phyloP scores from a whole-genome alignment of 2,113 vertebrate genomes.

The Glaucidium brasilianum region DNA sequence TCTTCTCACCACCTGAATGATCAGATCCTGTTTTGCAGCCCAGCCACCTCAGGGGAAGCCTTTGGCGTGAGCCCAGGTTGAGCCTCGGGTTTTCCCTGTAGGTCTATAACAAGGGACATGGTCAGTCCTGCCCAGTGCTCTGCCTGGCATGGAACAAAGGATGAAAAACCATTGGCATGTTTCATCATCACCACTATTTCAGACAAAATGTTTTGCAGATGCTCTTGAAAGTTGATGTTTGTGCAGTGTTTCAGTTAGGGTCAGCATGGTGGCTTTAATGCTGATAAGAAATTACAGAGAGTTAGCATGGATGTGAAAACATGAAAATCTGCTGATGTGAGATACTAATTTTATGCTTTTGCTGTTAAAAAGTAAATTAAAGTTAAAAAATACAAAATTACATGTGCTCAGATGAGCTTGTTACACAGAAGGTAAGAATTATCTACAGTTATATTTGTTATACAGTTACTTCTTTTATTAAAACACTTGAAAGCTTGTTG shows the following conservation, averaged over 20 bases:
- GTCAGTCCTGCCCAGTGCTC: neutral
- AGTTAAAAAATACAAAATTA: neutral
- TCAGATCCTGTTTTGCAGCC: neutral
- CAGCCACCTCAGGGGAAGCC: neutral
- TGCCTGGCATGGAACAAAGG: neutral
- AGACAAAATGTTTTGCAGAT: neutral
- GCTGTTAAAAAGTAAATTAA: neutral
- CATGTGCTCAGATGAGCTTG: neutral
- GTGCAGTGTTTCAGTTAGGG: neutral
- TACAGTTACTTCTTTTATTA: neutral
- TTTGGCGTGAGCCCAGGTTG: neutral
- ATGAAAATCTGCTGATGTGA: neutral
- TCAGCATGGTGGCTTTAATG: rapidly evolving
- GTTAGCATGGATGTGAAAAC: neutral
- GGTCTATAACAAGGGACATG: neutral
- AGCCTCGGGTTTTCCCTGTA: neutral
- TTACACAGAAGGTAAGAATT: neutral
- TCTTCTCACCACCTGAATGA: neutral
- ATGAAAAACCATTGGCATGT: rapidly evolving
- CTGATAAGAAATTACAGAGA: neutral
- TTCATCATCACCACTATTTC: neutral
- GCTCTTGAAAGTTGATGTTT: neutral
- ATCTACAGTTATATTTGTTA: neutral
- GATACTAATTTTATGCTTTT: neutral
- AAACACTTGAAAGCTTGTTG: neutral